Base-by-base conservation (phyloP, 2,888 invertebrate genomes). In the Leptinotarsa rubiginosa region DNA sequence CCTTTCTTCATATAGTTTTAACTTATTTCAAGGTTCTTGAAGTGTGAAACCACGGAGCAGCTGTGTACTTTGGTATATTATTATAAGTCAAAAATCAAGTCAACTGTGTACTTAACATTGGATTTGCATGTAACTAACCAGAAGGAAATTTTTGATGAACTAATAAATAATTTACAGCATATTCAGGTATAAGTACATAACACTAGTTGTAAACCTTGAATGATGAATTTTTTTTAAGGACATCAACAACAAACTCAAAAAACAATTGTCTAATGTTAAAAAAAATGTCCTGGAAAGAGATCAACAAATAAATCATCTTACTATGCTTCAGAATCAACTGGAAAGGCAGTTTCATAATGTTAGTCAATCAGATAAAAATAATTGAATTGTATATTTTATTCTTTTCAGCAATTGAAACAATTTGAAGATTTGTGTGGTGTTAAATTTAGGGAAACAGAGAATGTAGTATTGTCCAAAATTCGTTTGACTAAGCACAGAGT, bases 71-170 rank as follows among this genome's bases (percentile, higher is more conserved):
- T 88, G 65, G 78, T 87, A 41, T 87, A 87, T 78, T 87, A 83
- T 72, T 85, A 85, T 25, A 87, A 86, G 74, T 85, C 87, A 1
- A 84, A 85, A 74, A 85, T 87, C 59, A 88, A 88, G 78, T 82
- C 83, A 4, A 80, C 87, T 59, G 82, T 87, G n/a, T 87, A 86
- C 74, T 79, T 88, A 31, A 85, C 84, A 1, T 74, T 88, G 47
- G 87, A 87, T 62, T 78, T 88, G 65, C 77, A 78, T 47, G 65
- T 82, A n/a, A 87, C 87, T 4, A 83, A 86, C 79, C 87, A 87
- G 73, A 84, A 82, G 65, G 86, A 87, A 77, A 83, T 88, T 22
- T 85, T 87, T 56, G 79, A 84, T 18, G 88, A 88, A 79, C 84
- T 88, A 83, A 81, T 84, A 25, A 76, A 74, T 41, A 85, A 83